Base-by-base conservation (phyloP, 2,113 vertebrate genomes). In the Ranitomeya imitator region DNA sequence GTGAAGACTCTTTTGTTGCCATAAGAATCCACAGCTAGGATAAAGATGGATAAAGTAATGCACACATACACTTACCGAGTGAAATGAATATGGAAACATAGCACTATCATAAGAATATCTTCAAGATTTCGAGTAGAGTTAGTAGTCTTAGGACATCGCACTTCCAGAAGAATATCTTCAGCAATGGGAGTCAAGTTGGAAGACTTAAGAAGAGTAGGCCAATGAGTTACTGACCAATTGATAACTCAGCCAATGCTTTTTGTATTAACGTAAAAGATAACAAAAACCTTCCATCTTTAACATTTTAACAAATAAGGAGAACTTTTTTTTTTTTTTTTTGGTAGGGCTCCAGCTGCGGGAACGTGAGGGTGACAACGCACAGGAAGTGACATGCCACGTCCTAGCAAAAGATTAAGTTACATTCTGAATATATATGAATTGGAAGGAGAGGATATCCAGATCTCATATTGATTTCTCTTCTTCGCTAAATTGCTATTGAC, bases 371-470 rank as follows among this genome's bases (percentile, higher is more conserved):
- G 7, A 15, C 23, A 6, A 37, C 31, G 69, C 71, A 74, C 71
- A 74, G 31, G 71, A 61, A 59, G 59, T 59, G n/a, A 84, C 59
- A 82, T 74, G 69, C 60, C 0, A 23, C 8, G 18, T 54, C 54
- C 37, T 59, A 4, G 0, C 4, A 0, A 1, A 18, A 78, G n/a
- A 63, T 13, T 1, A 63, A 69, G 69, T 85, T 54, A 84, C 51
- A 15, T 19, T 84, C 37, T 61, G 51, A n/a, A n/a, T 26, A 69
- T 78, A 69, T 79, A 59, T 8, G 4, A 76, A 51, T 59, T 23
- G 51, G 82, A 79, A n/a, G 37, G 7, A 26, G 7, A 65, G 45
- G 80, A 90, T 88, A 9, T 88, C 61, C 77, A 90, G 88, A 31
- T 11, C 54, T 31, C 1, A 31, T n/a, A 86, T 31, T 80, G 86